phyloP scores from a whole-genome alignment of 2,797 vertebrate species.

The Sylvia borin region DNA sequence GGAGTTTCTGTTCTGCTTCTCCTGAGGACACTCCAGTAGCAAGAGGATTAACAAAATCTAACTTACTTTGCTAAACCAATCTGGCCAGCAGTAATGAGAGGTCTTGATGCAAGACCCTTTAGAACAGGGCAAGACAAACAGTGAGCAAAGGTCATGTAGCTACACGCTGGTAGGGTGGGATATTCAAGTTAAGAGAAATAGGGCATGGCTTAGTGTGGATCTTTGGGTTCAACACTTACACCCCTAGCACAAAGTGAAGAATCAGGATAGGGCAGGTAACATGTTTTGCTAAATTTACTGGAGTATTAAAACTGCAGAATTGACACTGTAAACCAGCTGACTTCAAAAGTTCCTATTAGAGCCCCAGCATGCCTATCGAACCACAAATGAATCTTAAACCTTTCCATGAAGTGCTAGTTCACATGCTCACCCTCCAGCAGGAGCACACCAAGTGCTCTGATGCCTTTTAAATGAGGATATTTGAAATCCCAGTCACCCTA shows the following conservation, averaged over 20 bases:
- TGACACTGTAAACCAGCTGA: not conserved
- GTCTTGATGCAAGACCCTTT: slow-evolving; percentile 7
- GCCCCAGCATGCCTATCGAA: not conserved
- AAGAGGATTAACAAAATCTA: slow-evolving; percentile 58
- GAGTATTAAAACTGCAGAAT: not conserved
- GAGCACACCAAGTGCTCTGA: not conserved
- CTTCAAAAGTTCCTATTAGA: not conserved
- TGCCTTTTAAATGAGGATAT: not conserved
- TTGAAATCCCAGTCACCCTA: not conserved
- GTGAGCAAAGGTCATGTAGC: not conserved
- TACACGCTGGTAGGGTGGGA: not conserved
- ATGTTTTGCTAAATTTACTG: not conserved
- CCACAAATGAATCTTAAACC: not conserved
- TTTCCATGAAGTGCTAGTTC: not conserved
- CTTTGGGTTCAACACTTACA: not conserved
- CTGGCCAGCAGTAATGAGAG: slow-evolving; percentile 25
- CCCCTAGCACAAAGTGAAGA: not conserved
- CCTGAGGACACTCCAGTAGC: not conserved
- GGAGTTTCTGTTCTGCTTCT: slow-evolving; percentile 18
- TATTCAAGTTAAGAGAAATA: not conserved
- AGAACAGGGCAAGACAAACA: not conserved
- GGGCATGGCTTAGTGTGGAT: not conserved
- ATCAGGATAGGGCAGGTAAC: rapidly evolving
- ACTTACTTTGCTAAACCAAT: slow-evolving; percentile 56
- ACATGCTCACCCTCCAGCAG: not conserved